These are phyloP conservation scores for Neomonachus schauinslandi DNA, from an alignment of 2,113 vertebrate genomes.

Conservation along the genomic window DNA sequence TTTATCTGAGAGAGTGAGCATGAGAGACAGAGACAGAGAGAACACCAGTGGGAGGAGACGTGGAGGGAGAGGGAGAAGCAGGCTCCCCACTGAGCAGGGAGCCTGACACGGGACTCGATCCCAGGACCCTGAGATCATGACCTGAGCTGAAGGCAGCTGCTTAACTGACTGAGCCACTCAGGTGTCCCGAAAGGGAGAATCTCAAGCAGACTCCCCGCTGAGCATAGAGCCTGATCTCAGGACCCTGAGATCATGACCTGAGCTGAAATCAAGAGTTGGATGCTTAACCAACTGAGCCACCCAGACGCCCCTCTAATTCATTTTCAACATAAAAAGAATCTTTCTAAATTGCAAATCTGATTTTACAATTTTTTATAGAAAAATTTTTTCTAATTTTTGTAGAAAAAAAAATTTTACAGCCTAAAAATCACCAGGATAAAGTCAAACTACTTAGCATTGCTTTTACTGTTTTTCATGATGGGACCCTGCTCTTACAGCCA, in stretches of 20 bases:
- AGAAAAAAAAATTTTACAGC: neutral
- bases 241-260: neutral
- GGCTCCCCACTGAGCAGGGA: no score
- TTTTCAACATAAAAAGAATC: neutral
- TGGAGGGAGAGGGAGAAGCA: no score
- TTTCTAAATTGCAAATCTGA: neutral
- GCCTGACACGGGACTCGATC: accelerated
- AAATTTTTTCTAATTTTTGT: no score
- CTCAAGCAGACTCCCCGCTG: neutral
- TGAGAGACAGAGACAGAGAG: no score
- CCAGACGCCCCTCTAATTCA: neutral
- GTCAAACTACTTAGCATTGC: neutral
- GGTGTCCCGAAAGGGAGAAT: neutral
- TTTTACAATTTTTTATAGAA: neutral
- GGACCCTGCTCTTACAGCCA: neutral
- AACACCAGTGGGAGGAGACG: no score
- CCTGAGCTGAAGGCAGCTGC: no score
- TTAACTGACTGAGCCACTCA: no score
- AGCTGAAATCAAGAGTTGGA: neutral
- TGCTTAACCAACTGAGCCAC: neutral
- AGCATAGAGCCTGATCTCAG: neutral
- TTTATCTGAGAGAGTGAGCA: no score
- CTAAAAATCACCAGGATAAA: neutral
- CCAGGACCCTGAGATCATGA: no score
- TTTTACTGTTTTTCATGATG: neutral